Evolutionary conservation across 1,140 invertebrate genomes (phyloP).

Genomic region (Episyrphus balteatus): DNA sequence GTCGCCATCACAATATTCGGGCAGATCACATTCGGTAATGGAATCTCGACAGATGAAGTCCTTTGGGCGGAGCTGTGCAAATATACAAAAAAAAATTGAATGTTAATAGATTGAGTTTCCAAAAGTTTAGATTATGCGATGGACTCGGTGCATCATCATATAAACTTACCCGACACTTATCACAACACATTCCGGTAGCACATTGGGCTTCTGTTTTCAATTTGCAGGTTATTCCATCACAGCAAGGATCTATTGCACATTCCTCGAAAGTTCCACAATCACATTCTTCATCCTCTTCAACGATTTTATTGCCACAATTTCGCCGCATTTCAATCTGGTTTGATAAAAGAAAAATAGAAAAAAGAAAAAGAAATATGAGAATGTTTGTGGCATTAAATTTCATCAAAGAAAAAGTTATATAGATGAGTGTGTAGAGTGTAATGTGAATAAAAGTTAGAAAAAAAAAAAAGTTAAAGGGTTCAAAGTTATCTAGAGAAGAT

Average conservation of each 20-base stretch:
- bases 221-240: constrained; percentile 90
- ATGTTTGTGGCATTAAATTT: neutral
- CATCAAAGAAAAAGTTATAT: neutral
- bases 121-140: too few species aligned
- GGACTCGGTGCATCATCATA: neutral
- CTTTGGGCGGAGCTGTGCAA: constrained; percentile 59
- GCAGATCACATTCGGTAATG: constrained; percentile 86
- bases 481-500: too few species aligned
- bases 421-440: neutral
- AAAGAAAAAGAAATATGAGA: neutral
- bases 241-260: constrained; percentile 84
- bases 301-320: constrained; percentile 81
- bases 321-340: constrained; percentile 52
- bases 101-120: neutral
- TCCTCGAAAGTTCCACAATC: constrained; percentile 80
- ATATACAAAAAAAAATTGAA: constrained; percentile 9
- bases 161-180: constrained; percentile 68
- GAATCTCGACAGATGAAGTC: constrained; percentile 73
- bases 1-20: constrained; percentile 80
- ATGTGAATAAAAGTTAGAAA: neutral
- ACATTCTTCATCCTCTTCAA: constrained; percentile 95
- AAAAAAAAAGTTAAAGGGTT: too few species aligned
- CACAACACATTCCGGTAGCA: constrained; percentile 83
- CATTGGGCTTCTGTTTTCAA: constrained; percentile 84
- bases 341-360: neutral